Conservation (phyloP, 2,888 invertebrate species). For the Oligia fasciuncula region DNA sequence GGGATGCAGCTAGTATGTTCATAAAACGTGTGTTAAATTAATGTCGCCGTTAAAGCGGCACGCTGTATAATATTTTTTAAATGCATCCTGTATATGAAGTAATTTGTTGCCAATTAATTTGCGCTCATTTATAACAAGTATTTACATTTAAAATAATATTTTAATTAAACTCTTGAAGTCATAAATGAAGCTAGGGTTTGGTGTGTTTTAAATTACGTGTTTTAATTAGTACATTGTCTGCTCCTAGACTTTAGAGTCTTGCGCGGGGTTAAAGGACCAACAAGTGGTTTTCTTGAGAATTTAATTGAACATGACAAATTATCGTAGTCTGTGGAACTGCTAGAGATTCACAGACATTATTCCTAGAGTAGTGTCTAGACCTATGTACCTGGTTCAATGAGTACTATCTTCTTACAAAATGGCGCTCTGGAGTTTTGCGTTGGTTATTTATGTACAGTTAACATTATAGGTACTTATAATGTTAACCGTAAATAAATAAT, state of each 20-base stretch:
- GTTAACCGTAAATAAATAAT: too few species aligned
- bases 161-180: constrained; percentile 41
- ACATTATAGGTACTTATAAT: too few species aligned
- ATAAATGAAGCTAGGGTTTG: constrained; percentile 21
- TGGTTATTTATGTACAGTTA: too few species aligned
- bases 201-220: constrained; percentile 17
- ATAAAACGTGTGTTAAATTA: not conserved
- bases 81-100: not conserved
- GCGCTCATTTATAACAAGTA: not conserved
- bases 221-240: constrained; percentile 45
- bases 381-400: too few species aligned
- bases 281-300: constrained; percentile 8
- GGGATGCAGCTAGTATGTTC: not conserved
- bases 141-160: constrained; percentile 34
- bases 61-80: not conserved
- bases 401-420: too few species aligned
- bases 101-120: constrained; percentile 19
- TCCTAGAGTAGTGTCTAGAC: not conserved
- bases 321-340: not conserved
- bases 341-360: not conserved
- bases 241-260: not conserved
- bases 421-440: too few species aligned
- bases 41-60: not conserved
- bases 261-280: not conserved
- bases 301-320: constrained; percentile 12